phyloP scores from a whole-genome alignment of 2,888 invertebrate genomes.

The Drosophila kanekoi region DNA sequence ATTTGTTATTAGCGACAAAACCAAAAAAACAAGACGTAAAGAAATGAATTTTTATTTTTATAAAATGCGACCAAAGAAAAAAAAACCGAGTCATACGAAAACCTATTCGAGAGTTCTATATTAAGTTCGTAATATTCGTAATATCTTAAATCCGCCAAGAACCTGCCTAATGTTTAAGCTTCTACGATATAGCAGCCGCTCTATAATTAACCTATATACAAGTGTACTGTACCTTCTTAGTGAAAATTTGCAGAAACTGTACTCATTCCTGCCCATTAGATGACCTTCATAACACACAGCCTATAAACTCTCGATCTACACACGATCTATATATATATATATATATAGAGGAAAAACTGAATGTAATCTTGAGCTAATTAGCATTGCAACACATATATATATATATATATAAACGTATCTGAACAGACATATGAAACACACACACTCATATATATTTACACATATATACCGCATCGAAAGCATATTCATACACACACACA shows the following conservation, averaged over 20 bases:
- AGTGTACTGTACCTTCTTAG: constrained; percentile 76
- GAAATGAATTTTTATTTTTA: constrained; percentile 73
- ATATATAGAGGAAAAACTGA: constrained; percentile 17
- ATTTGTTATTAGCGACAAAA: constrained; percentile 66
- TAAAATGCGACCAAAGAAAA: constrained; percentile 72
- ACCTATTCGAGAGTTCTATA: constrained; percentile 38
- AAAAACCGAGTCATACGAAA: constrained; percentile 4
- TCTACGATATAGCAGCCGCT: constrained; percentile 57
- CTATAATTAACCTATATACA: constrained; percentile 65
- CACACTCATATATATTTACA: constrained; percentile 23
- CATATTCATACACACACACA: constrained; percentile 28
- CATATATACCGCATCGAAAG: constrained; percentile 27
- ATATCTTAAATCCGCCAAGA: constrained; percentile 44
- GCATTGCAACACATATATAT: constrained; percentile 35
- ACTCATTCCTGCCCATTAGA: constrained; percentile 78
- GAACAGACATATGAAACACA: constrained; percentile 64
- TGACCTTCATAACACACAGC: constrained; percentile 62
- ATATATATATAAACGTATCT: constrained; percentile 59
- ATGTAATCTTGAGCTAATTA: constrained; percentile 21
- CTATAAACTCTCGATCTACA: constrained; percentile 35
- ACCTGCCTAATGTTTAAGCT: constrained; percentile 60
- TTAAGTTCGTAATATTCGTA: constrained; percentile 36
- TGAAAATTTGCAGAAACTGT: constrained; percentile 74
- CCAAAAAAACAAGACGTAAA: constrained; percentile 6
- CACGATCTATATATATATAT: constrained; percentile 24